phyloP scores from a whole-genome alignment of 2,888 invertebrate species.

The Nemotelus pantherinus region DNA sequence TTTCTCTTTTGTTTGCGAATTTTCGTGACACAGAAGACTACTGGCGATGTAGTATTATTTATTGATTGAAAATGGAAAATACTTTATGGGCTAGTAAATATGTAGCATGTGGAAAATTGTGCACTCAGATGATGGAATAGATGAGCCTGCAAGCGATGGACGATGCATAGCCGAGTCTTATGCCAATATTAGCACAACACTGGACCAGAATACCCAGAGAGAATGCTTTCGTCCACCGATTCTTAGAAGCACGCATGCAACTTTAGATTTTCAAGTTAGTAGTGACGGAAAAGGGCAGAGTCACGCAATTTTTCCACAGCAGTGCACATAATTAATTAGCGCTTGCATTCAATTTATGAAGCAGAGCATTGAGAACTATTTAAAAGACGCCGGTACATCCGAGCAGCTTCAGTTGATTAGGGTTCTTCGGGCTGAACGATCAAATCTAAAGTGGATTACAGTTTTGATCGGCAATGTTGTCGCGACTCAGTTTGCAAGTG shows the following conservation, averaged over 20 bases:
- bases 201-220: too few relatives aligned
- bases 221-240: too few relatives aligned
- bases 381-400: slow-evolving; percentile 49
- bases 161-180: neutral
- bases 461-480: slow-evolving; percentile 26
- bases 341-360: slow-evolving; percentile 39
- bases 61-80: slow-evolving; percentile 27
- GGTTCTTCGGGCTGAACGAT: slow-evolving; percentile 31
- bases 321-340: slow-evolving; percentile 40
- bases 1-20: slow-evolving; percentile 8
- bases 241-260: too few relatives aligned
- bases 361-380: slow-evolving; percentile 54
- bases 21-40: too few relatives aligned
- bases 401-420: slow-evolving; percentile 46
- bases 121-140: neutral
- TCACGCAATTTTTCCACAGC: slow-evolving; percentile 41
- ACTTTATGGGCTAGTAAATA: too few relatives aligned
- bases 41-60: neutral
- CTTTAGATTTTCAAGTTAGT: too few relatives aligned
- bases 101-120: too few relatives aligned
- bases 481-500: slow-evolving; percentile 26
- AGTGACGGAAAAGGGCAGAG: neutral
- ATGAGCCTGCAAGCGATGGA: slow-evolving; percentile 13
- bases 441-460: slow-evolving; percentile 3
- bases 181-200: slow-evolving; percentile 20